Conservation (phyloP, 2,113 vertebrate genomes). For the Turnix velox region DNA sequence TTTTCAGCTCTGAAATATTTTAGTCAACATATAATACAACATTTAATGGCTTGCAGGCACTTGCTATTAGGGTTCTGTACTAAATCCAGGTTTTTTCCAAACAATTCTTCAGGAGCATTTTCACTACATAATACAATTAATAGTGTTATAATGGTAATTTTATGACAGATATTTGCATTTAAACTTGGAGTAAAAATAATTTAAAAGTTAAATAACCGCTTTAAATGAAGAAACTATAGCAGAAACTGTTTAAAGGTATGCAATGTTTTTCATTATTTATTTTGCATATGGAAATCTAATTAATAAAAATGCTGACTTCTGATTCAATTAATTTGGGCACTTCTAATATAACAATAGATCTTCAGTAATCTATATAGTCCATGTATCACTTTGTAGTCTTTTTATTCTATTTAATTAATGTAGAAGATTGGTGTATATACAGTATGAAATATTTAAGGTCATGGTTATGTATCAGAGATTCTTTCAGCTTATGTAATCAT, state of each 20-base stretch:
- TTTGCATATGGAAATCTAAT: neutral
- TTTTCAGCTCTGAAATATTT: neutral
- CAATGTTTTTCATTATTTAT: neutral
- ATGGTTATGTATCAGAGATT: neutral
- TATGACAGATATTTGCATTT: neutral
- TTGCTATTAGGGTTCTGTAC: neutral
- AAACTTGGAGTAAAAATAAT: neutral
- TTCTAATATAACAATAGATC: neutral
- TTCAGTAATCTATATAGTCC: neutral
- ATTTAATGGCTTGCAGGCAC: neutral
- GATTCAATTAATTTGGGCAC: neutral
- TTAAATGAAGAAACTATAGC: neutral
- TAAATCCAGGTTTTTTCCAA: neutral
- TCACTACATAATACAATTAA: neutral
- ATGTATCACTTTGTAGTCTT: neutral
- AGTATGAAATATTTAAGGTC: neutral
- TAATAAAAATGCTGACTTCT: neutral
- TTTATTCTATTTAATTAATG: neutral
- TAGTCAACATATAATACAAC: neutral
- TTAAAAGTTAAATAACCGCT: neutral
- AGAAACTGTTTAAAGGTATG: neutral
- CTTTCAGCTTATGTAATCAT: neutral
- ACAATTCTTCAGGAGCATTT: neutral
- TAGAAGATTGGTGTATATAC: neutral
- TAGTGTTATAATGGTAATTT: neutral